Evolutionary conservation across 2,797 vertebrate genomes (phyloP).

Genomic region (Meda fulgida): DNA sequence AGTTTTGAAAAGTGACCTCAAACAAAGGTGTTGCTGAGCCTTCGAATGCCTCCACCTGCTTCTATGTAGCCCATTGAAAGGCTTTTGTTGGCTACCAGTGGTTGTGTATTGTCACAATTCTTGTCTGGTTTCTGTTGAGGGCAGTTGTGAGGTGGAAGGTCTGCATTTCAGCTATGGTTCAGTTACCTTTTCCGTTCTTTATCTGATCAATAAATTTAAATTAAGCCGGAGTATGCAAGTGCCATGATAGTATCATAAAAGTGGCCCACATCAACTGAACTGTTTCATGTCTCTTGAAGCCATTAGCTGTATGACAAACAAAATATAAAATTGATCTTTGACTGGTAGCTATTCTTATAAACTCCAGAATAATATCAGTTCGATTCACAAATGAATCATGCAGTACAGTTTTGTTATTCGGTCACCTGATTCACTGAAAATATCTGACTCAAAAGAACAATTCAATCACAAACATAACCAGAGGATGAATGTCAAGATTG

Average conservation of each 20-base stretch:
- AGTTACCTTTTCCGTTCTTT: neutral
- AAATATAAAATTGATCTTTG: neutral
- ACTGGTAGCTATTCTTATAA: neutral
- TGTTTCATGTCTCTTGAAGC: neutral
- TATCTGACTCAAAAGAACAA: neutral
- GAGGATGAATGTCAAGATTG: neutral
- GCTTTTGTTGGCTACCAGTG: neutral
- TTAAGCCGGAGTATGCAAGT: neutral
- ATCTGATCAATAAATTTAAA: neutral
- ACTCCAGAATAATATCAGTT: neutral
- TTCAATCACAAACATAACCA: neutral
- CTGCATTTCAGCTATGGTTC: neutral
- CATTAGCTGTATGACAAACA: neutral
- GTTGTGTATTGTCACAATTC: neutral
- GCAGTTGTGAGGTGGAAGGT: neutral
- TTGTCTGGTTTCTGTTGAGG: neutral
- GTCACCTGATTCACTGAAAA: neutral
- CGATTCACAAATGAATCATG: neutral
- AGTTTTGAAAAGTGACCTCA: conserved; percentile 16
- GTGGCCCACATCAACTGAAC: neutral
- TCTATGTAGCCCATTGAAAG: neutral
- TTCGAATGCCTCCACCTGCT: neutral
- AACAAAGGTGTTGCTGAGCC: neutral
- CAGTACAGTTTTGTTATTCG: neutral
- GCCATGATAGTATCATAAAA: neutral